Percentiles rank a stretch among this genome's conserved stretches.
Conservation (phyloP, 2,797 vertebrate genomes). For the Mormyrops attenuatus region DNA sequence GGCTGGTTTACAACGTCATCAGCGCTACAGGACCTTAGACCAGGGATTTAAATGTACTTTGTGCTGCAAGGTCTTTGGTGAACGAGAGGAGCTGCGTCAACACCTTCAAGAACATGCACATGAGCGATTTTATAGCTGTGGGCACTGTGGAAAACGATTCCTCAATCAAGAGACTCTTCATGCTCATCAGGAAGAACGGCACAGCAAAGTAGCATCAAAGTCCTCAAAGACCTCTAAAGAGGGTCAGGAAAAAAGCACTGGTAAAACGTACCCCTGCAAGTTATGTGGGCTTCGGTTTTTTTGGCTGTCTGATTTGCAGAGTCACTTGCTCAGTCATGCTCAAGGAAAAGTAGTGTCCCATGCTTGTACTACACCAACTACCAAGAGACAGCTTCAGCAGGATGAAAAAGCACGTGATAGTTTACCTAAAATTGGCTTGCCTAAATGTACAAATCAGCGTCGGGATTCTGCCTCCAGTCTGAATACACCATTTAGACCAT, state of each 20-base stretch:
- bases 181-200: slow-evolving; percentile 62
- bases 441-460: slow-evolving; percentile 21
- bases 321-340: slow-evolving; percentile 46
- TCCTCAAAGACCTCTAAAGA: slow-evolving; percentile 42
- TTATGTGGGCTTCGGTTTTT: slow-evolving; percentile 66
- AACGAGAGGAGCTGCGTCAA: slow-evolving; percentile 54
- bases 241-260: slow-evolving; percentile 50
- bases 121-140: slow-evolving; percentile 64
- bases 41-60: slow-evolving; percentile 68
- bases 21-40: slow-evolving; percentile 65
- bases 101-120: slow-evolving; percentile 62
- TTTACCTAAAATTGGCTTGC: slow-evolving; percentile 18
- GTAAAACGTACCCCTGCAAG: slow-evolving; percentile 64
- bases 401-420: slow-evolving; percentile 34
- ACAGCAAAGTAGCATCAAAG: slow-evolving; percentile 38
- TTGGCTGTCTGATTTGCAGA: slow-evolving; percentile 72
- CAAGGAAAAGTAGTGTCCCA: slow-evolving; percentile 22
- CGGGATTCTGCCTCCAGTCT: slow-evolving; percentile 14
- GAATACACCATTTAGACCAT: slow-evolving; percentile 40
- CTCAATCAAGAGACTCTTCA: slow-evolving; percentile 59
- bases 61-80: slow-evolving; percentile 65
- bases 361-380: slow-evolving; percentile 33
- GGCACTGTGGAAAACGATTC: slow-evolving; percentile 66
- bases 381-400: slow-evolving; percentile 35
- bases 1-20: slow-evolving; percentile 64